Evolutionary conservation across 2,113 vertebrate species (phyloP), one percentile per base, ranked within the genome.

Genomic region (Halcyon senegalensis): DNA sequence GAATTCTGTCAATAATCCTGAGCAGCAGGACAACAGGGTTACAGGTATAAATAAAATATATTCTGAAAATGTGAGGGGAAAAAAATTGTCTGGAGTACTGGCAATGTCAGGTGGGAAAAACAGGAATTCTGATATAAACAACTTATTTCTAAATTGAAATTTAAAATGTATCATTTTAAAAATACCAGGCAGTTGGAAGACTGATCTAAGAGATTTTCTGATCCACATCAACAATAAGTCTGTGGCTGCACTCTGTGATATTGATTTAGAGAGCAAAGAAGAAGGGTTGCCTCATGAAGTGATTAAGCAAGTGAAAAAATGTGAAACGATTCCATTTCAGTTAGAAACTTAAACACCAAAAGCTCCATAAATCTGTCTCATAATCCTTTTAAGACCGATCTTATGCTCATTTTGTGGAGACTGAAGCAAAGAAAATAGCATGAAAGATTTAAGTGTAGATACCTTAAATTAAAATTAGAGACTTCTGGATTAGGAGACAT

Each of bases 401-500:
- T 93, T 51, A 93, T 3, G 37, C 24, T 83, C 43, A 35, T 55
- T 94, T 84, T 74, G 55, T 67, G 44, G 46, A 56, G 70, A 66
- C 31, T 41, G 39, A 94, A 85, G 48, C 70, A 90, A 86, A 90
- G 23, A 46, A 91, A 92, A 67, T 67, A 43, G 23, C 3, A 0
- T 48, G 35, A 67, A 62, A 96, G 59, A 86, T 56, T 87, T 63
- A 84, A 85, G n/a, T 77, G 53, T 7, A 88, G 72, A 56, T 72
- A 87, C 23, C 51, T 87, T 75, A 63, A 93, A 85, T 66, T 93
- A 95, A 91, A 96, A 94, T 62, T 50, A 87, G 91, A 79, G 44
- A 83, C 37, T 91, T 91, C 51, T 91, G 39, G 76, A 93, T 94
- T 84, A 87, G 30, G 27, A 89, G 74, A 84, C 33, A 53, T 86